These are phyloP conservation scores for Protonemura montana DNA, from an alignment of 2,888 invertebrate species.

Conservation along the genomic window DNA sequence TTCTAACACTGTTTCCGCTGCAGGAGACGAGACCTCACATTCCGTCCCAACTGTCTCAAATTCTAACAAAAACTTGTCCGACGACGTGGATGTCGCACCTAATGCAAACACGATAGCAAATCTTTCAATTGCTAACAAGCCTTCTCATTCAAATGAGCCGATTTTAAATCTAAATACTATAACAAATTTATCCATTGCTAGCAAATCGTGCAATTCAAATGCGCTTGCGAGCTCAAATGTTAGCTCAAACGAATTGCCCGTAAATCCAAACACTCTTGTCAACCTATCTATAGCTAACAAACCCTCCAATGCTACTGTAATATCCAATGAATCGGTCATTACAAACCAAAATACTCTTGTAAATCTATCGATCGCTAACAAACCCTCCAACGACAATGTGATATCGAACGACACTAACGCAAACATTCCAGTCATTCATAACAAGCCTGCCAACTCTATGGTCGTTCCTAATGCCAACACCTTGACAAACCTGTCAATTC, in stretches of 20 bases:
- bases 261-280: conserved; percentile 25
- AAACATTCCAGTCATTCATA: neutral
- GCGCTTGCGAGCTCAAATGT: conserved; percentile 8
- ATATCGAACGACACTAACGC: neutral
- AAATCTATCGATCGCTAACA: conserved; percentile 39
- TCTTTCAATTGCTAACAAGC: conserved; percentile 33
- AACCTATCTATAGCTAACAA: conserved; percentile 36
- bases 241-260: neutral
- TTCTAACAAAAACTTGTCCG: conserved; percentile 19
- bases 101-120: conserved; percentile 39
- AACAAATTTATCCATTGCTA: conserved; percentile 31
- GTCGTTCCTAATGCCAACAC: conserved; percentile 22
- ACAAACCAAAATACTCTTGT: neutral
- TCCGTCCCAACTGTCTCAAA: conserved; percentile 31
- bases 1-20: conserved; percentile 17
- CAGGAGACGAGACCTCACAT: conserved; percentile 14
- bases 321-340: neutral
- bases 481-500: conserved; percentile 30
- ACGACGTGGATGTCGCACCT: neutral
- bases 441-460: neutral
- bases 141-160: conserved; percentile 26
- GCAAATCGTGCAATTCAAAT: neutral
- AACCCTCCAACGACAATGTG: conserved; percentile 7
- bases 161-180: conserved; percentile 27
- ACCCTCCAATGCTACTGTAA: conserved; percentile 10